Percentiles rank a stretch among this genome's conserved stretches.
Evolutionary conservation across 2,888 invertebrate species (phyloP).

Genomic region (Diabrotica balteata): DNA sequence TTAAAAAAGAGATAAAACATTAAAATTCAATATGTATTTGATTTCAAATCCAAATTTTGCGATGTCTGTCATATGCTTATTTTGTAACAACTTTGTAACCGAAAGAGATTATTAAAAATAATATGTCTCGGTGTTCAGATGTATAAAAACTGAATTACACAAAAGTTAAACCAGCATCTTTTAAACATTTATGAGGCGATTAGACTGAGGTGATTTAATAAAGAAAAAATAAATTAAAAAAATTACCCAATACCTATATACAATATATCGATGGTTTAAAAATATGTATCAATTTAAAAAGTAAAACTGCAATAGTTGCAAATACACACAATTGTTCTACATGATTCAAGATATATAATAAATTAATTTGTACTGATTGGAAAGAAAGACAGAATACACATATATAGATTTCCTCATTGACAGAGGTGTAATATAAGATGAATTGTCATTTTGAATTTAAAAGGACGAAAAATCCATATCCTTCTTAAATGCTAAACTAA

Average conservation of each 20-base stretch:
- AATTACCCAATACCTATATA: conserved; percentile 35
- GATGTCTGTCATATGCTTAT: too few relatives aligned
- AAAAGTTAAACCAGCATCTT: too few relatives aligned
- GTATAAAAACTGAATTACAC: too few relatives aligned
- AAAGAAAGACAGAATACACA: conserved; percentile 34
- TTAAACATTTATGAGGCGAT: not conserved
- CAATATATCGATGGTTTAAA: conserved; percentile 31
- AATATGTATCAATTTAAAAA: conserved; percentile 35
- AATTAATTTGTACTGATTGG: conserved; percentile 43
- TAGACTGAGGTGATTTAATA: not conserved
- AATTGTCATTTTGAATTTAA: not conserved
- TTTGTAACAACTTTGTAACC: too few relatives aligned
- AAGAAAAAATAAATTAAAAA: conserved; percentile 33
- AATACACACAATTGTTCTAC: conserved; percentile 37
- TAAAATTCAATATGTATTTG: too few relatives aligned
- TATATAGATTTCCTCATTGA: conserved; percentile 11
- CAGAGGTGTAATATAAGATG: not conserved
- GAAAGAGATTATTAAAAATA: too few relatives aligned
- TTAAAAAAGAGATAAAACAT: too few relatives aligned
- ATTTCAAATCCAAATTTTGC: too few relatives aligned
- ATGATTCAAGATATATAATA: conserved; percentile 19
- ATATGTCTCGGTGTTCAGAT: too few relatives aligned
- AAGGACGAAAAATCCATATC: too few relatives aligned
- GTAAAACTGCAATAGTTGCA: conserved; percentile 38
- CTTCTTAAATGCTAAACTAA: too few relatives aligned